Evolutionary conservation across 2,113 vertebrate species (phyloP).

Genomic region (Phyllopteryx taeniolatus): DNA sequence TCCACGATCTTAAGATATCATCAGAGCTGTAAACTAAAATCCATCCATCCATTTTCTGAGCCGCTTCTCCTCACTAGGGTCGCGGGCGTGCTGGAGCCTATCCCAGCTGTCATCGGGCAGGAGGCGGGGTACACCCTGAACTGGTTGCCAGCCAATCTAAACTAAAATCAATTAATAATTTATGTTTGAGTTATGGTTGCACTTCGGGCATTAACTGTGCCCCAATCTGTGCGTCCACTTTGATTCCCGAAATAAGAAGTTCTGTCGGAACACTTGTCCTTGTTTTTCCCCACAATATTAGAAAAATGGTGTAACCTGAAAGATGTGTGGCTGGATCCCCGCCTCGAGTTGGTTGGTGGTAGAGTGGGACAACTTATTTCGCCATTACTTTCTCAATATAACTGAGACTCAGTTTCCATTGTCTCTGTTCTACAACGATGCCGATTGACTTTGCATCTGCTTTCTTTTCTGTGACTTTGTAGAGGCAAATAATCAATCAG

Average conservation of each 20-base stretch:
- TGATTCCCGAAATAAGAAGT: constrained; percentile 12
- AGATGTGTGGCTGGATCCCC: neutral
- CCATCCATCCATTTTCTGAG: too few relatives aligned
- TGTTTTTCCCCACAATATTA: neutral
- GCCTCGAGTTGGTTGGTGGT: neutral
- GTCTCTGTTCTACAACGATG: constrained; percentile 6
- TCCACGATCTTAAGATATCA: neutral
- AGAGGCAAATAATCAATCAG: constrained; percentile 16
- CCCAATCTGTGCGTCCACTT: constrained; percentile 29
- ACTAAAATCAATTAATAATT: neutral
- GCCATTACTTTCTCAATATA: neutral
- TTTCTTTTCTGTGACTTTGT: constrained; percentile 26
- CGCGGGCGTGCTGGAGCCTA: too few relatives aligned
- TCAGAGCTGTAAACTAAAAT: neutral
- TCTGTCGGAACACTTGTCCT: neutral
- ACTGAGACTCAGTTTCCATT: constrained; percentile 1
- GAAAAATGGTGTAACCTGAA: neutral
- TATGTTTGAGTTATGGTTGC: neutral
- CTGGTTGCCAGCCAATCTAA: too few relatives aligned
- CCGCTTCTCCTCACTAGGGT: too few relatives aligned
- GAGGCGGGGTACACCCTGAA: too few relatives aligned
- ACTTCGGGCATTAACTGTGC: neutral
- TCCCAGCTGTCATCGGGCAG: too few relatives aligned
- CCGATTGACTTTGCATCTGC: constrained; percentile 17
- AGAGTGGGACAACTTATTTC: neutral